phyloP scores from a whole-genome alignment of 35 echinoderm and acorn worm species.

The Holothuria glaberrima region DNA sequence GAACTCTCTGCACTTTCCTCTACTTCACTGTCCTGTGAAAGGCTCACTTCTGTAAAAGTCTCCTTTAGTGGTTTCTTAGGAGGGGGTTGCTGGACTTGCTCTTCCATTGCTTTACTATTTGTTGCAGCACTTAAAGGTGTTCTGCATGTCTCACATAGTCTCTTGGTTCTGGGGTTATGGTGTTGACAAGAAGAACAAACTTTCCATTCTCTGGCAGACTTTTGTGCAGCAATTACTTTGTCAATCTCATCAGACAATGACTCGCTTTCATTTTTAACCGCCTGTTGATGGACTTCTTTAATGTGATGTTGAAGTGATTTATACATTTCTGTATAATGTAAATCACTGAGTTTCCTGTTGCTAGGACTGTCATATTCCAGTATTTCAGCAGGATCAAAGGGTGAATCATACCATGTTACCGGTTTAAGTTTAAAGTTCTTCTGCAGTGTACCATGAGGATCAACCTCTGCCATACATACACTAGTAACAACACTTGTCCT shows the following conservation, averaged over 20 bases:
- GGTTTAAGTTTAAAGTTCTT: neutral
- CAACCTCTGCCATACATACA: constrained; percentile 38
- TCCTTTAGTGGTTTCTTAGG: too few species aligned
- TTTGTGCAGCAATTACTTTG: neutral
- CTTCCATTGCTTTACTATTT: neutral
- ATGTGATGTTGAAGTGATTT: too few species aligned
- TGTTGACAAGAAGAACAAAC: neutral
- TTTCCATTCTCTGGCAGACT: constrained; percentile 37
- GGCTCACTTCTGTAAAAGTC: neutral
- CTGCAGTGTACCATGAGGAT: neutral
- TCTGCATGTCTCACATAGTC: constrained; percentile 1
- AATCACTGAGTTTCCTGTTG: neutral
- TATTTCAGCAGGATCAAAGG: neutral
- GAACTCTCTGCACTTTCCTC: neutral
- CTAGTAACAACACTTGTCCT: constrained; percentile 31
- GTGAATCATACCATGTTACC: neutral
- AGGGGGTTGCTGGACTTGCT: neutral
- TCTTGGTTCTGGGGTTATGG: neutral
- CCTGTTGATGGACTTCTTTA: too few species aligned
- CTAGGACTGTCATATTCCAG: neutral
- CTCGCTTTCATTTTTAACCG: neutral
- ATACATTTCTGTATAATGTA: neutral
- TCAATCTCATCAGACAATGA: neutral
- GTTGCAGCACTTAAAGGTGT: neutral
- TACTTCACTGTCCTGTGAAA: neutral